Percentiles rank a stretch among this genome's conserved stretches.
Conservation (phyloP, 1,140 invertebrate species). For the Cyclargus thomasi region DNA sequence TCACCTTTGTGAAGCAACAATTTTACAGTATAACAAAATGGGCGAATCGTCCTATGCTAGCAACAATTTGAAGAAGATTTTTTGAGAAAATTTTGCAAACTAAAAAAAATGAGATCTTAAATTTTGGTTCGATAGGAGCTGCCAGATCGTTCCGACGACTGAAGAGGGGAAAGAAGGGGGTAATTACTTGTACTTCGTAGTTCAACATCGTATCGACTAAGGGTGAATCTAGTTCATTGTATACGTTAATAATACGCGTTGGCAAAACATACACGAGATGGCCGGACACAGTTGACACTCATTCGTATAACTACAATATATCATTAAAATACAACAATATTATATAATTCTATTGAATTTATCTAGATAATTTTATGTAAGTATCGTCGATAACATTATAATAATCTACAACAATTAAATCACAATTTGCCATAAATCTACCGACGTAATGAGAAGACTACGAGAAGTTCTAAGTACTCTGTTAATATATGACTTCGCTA, state of each 20-base stretch:
- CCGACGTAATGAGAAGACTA: slow-evolving; percentile 50
- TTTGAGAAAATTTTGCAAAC: slow-evolving; percentile 31
- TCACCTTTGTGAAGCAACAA: slow-evolving; percentile 8
- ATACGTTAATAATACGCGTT: slow-evolving; percentile 54
- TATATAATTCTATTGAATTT: slow-evolving; percentile 67
- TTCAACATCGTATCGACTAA: slow-evolving; percentile 12
- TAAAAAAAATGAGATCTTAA: slow-evolving; percentile 67
- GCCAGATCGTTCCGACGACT: slow-evolving; percentile 44
- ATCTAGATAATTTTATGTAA: slow-evolving; percentile 64
- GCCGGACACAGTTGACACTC: slow-evolving; percentile 62
- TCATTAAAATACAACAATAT: slow-evolving; percentile 69
- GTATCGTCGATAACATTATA: slow-evolving; percentile 56
- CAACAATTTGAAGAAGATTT: background rate
- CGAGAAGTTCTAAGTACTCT: slow-evolving; percentile 60
- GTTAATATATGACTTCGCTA: slow-evolving; percentile 54
- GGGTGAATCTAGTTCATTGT: slow-evolving; percentile 27
- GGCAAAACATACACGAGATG: slow-evolving; percentile 57
- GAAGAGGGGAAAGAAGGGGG: too few relatives aligned
- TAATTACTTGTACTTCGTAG: too few relatives aligned
- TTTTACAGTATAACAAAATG: background rate
- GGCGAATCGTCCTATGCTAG: background rate
- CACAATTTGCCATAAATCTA: slow-evolving; percentile 65
- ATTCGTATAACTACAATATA: slow-evolving; percentile 53
- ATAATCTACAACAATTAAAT: slow-evolving; percentile 71
- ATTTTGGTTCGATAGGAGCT: slow-evolving; percentile 68